phyloP scores from a whole-genome alignment of 2,888 invertebrate species.

The Coleophora deauratella region DNA sequence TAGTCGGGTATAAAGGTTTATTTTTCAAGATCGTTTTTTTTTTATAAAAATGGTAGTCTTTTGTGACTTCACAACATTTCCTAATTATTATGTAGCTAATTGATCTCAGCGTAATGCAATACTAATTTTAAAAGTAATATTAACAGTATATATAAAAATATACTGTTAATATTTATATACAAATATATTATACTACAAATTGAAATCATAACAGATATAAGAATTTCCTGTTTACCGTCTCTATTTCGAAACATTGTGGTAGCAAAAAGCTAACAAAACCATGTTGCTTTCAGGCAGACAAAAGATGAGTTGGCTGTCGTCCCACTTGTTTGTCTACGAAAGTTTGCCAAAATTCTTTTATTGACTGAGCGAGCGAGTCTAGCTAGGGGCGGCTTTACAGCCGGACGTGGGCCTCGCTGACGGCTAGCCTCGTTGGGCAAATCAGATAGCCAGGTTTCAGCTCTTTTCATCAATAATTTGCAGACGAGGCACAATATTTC shows the following conservation, averaged over 20 bases:
- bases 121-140: too few relatives aligned
- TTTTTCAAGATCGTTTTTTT: too few relatives aligned
- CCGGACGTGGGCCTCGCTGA: neutral
- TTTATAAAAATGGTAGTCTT: too few relatives aligned
- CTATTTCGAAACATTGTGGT: conserved; percentile 45
- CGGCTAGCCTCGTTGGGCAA: neutral
- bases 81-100: too few relatives aligned
- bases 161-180: too few relatives aligned
- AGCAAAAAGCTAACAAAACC: conserved; percentile 58
- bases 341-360: conserved; percentile 73
- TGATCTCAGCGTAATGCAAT: too few relatives aligned
- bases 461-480: too few relatives aligned
- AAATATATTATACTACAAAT: too few relatives aligned
- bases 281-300: conserved; percentile 65
- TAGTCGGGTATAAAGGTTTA: neutral
- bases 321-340: conserved; percentile 70
- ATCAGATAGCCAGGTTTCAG: too few relatives aligned
- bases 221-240: conserved; percentile 23
- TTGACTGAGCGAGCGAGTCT: conserved; percentile 62
- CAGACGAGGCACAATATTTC: too few relatives aligned
- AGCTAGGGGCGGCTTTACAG: conserved; percentile 36
- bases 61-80: too few relatives aligned
- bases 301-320: conserved; percentile 71
- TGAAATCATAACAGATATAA: conserved; percentile 6
- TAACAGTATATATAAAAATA: too few relatives aligned